Evolutionary conservation across 2,888 invertebrate species (phyloP).

Genomic region (Gastracanthus pulcherrimus): DNA sequence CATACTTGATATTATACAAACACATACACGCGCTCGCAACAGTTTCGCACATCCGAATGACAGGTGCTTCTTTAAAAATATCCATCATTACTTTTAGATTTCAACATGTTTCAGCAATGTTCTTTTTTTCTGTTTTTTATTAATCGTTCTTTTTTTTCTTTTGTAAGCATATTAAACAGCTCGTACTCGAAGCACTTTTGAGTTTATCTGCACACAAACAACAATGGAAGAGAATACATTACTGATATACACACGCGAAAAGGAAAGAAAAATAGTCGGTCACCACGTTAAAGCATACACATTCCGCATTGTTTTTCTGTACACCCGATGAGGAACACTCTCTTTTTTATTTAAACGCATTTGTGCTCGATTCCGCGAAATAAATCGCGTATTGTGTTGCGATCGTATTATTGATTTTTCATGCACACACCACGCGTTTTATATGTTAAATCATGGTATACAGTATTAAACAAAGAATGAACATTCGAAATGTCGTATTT

Average conservation of each 20-base stretch:
- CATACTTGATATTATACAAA: constrained; percentile 58
- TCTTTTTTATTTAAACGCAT: constrained; percentile 3
- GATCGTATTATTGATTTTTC: constrained; percentile 20
- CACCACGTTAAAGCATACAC: constrained; percentile 48
- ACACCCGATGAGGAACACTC: constrained; percentile 34
- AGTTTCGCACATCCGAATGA: constrained; percentile 31
- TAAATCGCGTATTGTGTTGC: constrained; percentile 18
- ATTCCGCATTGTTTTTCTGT: constrained; percentile 32
- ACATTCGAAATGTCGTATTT: not conserved
- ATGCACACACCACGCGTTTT: constrained; percentile 28
- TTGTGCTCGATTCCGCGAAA: constrained; percentile 22
- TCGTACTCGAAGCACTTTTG: constrained; percentile 16
- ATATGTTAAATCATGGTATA: constrained; percentile 13
- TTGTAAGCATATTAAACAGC: constrained; percentile 10
- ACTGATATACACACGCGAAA: constrained; percentile 2
- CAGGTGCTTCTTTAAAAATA: constrained; percentile 43
- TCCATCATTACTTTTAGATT: constrained; percentile 46
- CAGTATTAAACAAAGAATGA: constrained; percentile 7
- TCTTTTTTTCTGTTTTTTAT: too few species aligned
- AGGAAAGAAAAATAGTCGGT: constrained; percentile 24
- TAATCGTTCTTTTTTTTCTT: not conserved
- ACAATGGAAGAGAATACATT: constrained; percentile 21
- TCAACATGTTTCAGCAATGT: constrained; percentile 17
- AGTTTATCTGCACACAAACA: constrained; percentile 34
- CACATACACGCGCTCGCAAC: constrained; percentile 61